Evolutionary conservation across 2,797 vertebrate genomes (phyloP).

Genomic region (Tauraco hartlaubi): DNA sequence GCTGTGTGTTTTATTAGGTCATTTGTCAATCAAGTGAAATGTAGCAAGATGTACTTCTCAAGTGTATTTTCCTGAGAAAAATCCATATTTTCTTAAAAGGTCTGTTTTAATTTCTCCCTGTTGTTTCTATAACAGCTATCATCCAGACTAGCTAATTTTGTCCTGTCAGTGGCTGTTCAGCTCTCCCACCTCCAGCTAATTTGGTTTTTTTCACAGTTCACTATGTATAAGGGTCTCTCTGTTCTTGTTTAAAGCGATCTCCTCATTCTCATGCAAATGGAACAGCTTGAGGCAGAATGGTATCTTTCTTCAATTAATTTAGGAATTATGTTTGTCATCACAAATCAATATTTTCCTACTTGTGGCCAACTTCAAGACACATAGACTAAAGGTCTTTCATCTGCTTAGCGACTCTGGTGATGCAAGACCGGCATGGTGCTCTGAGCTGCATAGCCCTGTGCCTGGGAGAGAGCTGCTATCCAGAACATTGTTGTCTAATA

Average conservation of each 20-base stretch:
- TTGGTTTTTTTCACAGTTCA: conserved; percentile 16
- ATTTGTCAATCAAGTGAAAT: conserved; percentile 2
- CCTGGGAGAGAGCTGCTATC: background rate
- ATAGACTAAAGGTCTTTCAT: background rate
- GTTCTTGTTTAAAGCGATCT: conserved; percentile 55
- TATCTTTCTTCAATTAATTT: conserved; percentile 48
- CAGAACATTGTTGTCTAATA: background rate
- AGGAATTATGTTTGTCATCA: conserved; percentile 30
- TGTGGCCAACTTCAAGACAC: background rate
- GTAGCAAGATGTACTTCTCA: background rate
- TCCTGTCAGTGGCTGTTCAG: background rate
- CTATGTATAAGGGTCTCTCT: conserved; percentile 7
- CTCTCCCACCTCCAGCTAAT: background rate
- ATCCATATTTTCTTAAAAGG: conserved; percentile 27
- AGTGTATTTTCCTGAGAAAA: conserved; percentile 15
- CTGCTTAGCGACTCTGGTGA: background rate
- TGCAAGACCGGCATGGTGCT: background rate
- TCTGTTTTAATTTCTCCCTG: conserved; percentile 11
- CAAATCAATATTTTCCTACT: conserved; percentile 43
- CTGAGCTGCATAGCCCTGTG: background rate
- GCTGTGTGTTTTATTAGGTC: background rate
- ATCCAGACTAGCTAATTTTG: conserved; percentile 36
- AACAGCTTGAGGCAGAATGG: conserved; percentile 13
- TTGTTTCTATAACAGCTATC: conserved; percentile 2
- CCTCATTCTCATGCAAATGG: conserved; percentile 49